Conservation (phyloP, 2,888 invertebrate species). For the Tigriopus californicus region DNA sequence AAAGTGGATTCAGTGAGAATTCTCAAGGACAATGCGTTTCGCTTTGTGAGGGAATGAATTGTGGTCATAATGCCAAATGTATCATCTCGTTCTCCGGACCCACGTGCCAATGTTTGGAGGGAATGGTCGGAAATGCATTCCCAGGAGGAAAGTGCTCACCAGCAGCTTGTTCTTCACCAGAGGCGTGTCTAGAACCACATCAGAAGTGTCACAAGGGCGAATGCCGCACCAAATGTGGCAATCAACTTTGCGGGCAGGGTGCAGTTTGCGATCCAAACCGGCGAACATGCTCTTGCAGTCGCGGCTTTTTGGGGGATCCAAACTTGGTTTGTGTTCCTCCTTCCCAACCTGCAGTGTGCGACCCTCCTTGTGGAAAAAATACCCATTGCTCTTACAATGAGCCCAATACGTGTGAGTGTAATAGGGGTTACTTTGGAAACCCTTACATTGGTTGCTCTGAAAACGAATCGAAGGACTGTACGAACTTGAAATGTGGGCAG, state of each 20-base stretch:
- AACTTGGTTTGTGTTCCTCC: conserved; percentile 42
- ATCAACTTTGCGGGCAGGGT: background rate
- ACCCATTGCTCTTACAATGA: conserved; percentile 49
- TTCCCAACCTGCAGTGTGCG: conserved; percentile 54
- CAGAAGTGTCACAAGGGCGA: conserved; percentile 61
- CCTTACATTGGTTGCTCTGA: conserved; percentile 53
- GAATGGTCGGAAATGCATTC: conserved; percentile 73
- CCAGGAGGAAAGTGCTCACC: conserved; percentile 66
- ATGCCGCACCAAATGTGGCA: conserved; percentile 58
- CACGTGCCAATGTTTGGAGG: conserved; percentile 70
- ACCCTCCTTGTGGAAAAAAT: conserved; percentile 56
- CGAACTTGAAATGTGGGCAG: conserved; percentile 58
- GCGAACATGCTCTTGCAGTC: conserved; percentile 60
- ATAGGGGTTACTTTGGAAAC: conserved; percentile 62
- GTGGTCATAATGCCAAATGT: conserved; percentile 32
- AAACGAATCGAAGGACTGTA: conserved; percentile 41
- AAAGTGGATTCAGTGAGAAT: conserved; percentile 51
- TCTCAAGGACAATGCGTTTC: conserved; percentile 17
- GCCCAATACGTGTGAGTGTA: conserved; percentile 58
- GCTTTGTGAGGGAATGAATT: background rate
- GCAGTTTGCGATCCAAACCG: conserved; percentile 25
- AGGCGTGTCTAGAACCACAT: conserved; percentile 56
- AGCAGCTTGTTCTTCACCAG: conserved; percentile 55
- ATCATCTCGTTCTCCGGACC: conserved; percentile 64
- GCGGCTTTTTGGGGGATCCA: conserved; percentile 71